These are phyloP conservation scores for Exephanes ischioxanthus DNA, from an alignment of 2,888 invertebrate genomes.

Conservation along the genomic window DNA sequence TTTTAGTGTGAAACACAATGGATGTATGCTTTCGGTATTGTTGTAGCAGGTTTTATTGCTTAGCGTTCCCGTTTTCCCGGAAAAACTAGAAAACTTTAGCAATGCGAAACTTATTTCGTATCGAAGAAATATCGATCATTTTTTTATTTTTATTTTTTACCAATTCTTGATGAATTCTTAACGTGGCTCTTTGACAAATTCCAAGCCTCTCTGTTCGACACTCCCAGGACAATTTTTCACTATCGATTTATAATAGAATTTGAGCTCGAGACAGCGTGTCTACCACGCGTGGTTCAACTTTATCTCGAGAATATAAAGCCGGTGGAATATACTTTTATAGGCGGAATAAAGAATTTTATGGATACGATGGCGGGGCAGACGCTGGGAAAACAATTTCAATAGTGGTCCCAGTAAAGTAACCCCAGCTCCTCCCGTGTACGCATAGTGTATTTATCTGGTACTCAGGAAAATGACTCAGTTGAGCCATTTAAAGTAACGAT, in stretches of 20 bases:
- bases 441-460: conserved; percentile 38
- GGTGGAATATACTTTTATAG: conserved; percentile 20
- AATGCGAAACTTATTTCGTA: too few species aligned
- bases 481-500: too few species aligned
- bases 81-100: too few species aligned
- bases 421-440: conserved; percentile 73
- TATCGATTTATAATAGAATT: too few species aligned
- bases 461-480: too few species aligned
- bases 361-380: conserved; percentile 33
- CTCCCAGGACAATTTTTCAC: neutral
- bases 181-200: neutral
- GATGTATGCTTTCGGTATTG: too few species aligned
- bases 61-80: too few species aligned
- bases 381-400: conserved; percentile 79
- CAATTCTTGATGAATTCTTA: neutral
- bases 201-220: neutral
- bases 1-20: too few species aligned
- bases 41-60: too few species aligned
- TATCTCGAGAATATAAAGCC: conserved; percentile 50
- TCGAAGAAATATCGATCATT: too few species aligned
- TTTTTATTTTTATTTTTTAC: too few species aligned
- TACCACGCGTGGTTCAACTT: conserved; percentile 36
- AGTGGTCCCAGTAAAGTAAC: conserved; percentile 75
- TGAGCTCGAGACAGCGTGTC: neutral
- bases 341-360: neutral